These are phyloP conservation scores for Lysandra coridon DNA, from an alignment of 2,888 invertebrate species.

Conservation along the genomic window DNA sequence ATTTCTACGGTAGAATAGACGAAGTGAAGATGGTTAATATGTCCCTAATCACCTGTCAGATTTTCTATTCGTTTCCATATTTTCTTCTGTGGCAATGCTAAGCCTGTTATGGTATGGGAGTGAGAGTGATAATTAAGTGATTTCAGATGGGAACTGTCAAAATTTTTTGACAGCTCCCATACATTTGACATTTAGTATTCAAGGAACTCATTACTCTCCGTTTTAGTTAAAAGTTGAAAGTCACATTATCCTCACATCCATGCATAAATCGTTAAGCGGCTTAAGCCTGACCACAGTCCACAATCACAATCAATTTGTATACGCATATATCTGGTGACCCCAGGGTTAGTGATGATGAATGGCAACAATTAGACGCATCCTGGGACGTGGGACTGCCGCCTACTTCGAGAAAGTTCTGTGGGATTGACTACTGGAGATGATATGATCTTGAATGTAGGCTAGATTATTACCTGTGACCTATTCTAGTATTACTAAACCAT, in stretches of 20 bases:
- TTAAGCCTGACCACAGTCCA: conserved; percentile 12
- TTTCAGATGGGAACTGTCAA: too few species aligned
- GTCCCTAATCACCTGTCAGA: too few species aligned
- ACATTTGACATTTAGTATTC: too few species aligned
- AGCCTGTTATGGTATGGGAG: too few species aligned
- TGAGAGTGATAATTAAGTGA: too few species aligned
- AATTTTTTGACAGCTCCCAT: too few species aligned
- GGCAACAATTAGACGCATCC: conserved; percentile 45
- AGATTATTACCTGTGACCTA: background rate
- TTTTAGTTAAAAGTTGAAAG: background rate
- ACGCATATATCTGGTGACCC: conserved; percentile 48
- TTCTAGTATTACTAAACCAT: too few species aligned
- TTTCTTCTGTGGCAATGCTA: too few species aligned
- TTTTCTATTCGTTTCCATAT: too few species aligned
- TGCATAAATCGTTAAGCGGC: background rate
- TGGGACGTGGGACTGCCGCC: conserved; percentile 4
- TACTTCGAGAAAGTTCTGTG: background rate
- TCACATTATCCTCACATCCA: background rate
- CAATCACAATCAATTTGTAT: conserved; percentile 41
- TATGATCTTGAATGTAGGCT: background rate
- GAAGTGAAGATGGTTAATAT: too few species aligned
- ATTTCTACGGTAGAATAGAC: too few species aligned
- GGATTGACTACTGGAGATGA: conserved; percentile 13
- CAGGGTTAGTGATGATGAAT: conserved; percentile 49
- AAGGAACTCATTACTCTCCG: background rate